Evolutionary conservation across 2,888 invertebrate species (phyloP).

Genomic region (Incurvaria masculella): DNA sequence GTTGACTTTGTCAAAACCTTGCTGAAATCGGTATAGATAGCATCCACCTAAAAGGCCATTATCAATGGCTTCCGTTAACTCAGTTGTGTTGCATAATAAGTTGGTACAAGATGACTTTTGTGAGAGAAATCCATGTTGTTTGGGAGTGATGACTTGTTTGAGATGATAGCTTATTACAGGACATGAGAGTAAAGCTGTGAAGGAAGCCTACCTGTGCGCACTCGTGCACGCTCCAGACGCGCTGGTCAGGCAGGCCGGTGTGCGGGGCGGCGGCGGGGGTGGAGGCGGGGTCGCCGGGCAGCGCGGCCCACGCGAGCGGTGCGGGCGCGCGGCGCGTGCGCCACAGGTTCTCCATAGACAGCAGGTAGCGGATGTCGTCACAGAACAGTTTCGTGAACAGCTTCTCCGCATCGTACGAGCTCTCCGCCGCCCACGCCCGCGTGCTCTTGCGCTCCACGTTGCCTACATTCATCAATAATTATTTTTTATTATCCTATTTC

Average conservation of each 20-base stretch:
- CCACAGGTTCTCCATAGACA: conserved; percentile 96
- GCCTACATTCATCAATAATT: too few relatives aligned
- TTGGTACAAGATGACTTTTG: too few relatives aligned
- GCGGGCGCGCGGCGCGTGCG: conserved; percentile 82
- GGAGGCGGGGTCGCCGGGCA: conserved; percentile 53
- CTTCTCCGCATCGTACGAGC: conserved; percentile 77
- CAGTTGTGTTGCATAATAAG: too few relatives aligned
- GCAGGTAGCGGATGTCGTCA: conserved; percentile 91
- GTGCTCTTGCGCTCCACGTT: conserved; percentile 69
- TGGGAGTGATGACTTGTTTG: too few relatives aligned
- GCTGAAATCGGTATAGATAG: too few relatives aligned
- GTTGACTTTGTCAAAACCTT: too few relatives aligned
- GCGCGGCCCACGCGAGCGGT: conserved; percentile 69
- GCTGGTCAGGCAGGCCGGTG: conserved; percentile 66
- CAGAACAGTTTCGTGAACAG: conserved; percentile 91
- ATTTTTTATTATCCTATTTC: too few relatives aligned
- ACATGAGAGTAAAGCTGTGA: too few relatives aligned
- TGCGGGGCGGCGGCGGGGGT: conserved; percentile 36
- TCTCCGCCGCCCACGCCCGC: conserved; percentile 82
- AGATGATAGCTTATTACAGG: too few relatives aligned
- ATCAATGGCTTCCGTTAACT: too few relatives aligned
- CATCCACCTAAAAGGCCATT: too few relatives aligned
- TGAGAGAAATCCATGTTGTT: too few relatives aligned
- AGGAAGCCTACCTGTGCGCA: conserved; percentile 55
- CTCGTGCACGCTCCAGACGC: conserved; percentile 75